Conservation (phyloP, 2,888 invertebrate genomes). For the Chironomus riparius region DNA sequence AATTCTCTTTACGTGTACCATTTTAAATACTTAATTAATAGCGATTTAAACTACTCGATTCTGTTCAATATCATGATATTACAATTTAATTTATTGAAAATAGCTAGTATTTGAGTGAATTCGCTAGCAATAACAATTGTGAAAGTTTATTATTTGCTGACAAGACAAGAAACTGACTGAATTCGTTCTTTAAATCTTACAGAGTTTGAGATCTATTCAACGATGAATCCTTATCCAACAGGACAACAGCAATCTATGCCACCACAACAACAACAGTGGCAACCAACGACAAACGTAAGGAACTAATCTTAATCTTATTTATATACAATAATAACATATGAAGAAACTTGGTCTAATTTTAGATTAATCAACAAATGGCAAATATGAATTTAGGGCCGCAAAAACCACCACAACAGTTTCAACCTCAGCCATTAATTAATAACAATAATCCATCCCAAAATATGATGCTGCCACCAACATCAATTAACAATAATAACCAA, state of each 20-base stretch:
- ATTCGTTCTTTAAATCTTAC: background rate
- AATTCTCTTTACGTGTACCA: background rate
- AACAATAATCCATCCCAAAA: conserved; percentile 34
- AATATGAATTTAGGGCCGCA: conserved; percentile 28
- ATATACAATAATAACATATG: background rate
- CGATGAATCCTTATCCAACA: conserved; percentile 15
- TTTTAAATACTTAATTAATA: background rate
- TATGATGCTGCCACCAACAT: conserved; percentile 2
- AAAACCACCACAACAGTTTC: conserved; percentile 28
- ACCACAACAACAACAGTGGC: background rate
- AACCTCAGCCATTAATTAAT: conserved; percentile 34
- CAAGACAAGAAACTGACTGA: conserved; percentile 2
- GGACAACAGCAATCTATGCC: background rate
- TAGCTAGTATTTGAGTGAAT: background rate
- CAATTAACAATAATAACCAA: background rate
- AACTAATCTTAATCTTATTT: background rate
- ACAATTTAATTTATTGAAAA: background rate
- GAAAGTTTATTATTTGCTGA: conserved; percentile 21
- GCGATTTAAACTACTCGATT: background rate
- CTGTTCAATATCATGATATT: background rate
- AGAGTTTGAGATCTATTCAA: background rate
- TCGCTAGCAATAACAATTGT: background rate
- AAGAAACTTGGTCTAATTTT: background rate
- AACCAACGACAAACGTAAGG: conserved; percentile 7
- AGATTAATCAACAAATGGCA: conserved; percentile 27